Percentiles rank a stretch among this genome's conserved stretches.
Evolutionary conservation across 2,797 vertebrate genomes (phyloP).

Genomic region (Coracias cyanogaster): DNA sequence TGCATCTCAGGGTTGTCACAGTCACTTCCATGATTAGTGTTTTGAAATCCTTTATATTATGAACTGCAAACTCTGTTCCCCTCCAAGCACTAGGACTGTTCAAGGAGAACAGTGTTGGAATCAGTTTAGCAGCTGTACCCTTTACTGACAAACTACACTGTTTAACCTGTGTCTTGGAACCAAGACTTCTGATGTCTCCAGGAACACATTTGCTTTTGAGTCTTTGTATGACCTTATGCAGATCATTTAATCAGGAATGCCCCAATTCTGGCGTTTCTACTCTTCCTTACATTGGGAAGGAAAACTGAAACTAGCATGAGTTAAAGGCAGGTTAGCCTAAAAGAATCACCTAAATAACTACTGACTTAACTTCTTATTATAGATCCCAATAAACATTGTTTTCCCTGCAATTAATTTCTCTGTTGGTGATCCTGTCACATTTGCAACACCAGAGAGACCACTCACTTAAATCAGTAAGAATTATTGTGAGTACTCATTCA

Average conservation of each 20-base stretch:
- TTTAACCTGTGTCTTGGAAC: background rate
- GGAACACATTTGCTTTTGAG: background rate
- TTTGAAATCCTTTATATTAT: background rate
- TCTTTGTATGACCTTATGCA: background rate
- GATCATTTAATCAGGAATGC: background rate
- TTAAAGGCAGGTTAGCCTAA: background rate
- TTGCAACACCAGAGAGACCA: background rate
- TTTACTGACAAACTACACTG: background rate
- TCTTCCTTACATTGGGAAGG: background rate
- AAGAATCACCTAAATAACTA: background rate
- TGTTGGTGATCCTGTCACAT: background rate
- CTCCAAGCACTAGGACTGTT: background rate
- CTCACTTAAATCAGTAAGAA: background rate
- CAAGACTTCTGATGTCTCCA: background rate
- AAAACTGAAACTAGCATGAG: background rate
- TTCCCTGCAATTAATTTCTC: background rate
- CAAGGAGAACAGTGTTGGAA: background rate
- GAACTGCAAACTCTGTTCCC: background rate
- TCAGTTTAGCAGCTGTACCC: background rate
- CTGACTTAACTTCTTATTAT: background rate
- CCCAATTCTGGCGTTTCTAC: background rate
- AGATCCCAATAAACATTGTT: background rate
- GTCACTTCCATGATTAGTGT: background rate
- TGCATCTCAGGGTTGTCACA: background rate
- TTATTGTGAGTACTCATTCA: background rate